Percentiles rank a stretch among this genome's conserved stretches.
These are phyloP conservation scores for Lepus oiostolus DNA, from an alignment of 2,797 vertebrate genomes.

Conservation along the genomic window DNA sequence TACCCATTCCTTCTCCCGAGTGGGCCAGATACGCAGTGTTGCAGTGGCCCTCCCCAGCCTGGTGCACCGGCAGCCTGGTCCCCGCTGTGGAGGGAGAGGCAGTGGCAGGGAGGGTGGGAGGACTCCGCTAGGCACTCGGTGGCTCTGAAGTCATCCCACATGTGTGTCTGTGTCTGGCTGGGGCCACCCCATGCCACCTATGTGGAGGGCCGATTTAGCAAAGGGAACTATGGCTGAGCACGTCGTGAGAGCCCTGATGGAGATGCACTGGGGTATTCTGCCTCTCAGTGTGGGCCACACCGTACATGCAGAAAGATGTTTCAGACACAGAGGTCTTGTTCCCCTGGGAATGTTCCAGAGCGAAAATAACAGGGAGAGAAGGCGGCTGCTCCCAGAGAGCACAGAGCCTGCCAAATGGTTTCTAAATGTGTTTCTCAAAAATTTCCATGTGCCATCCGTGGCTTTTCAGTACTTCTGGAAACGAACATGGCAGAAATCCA, in stretches of 20 bases:
- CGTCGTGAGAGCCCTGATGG: neutral
- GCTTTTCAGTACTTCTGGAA: constrained; percentile 19
- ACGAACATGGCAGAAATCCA: neutral
- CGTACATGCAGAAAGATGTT: neutral
- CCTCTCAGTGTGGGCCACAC: neutral
- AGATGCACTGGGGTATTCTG: neutral
- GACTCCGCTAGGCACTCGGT: neutral
- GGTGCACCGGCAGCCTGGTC: neutral
- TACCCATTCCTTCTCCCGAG: neutral
- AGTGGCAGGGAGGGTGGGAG: neutral
- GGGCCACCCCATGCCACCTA: neutral
- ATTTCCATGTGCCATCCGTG: neutral
- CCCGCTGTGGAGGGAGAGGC: neutral
- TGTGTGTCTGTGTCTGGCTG: neutral
- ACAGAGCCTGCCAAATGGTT: constrained; percentile 49
- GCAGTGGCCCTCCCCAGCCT: accelerated
- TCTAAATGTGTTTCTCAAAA: constrained; percentile 58
- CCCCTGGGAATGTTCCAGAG: constrained; percentile 31
- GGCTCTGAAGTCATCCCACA: neutral
- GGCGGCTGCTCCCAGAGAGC: constrained; percentile 40
- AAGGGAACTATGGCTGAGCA: neutral
- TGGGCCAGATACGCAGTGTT: neutral
- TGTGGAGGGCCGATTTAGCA: neutral
- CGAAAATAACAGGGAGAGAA: constrained; percentile 29
- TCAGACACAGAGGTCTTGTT: constrained; percentile 3